Conservation (phyloP, 2,888 invertebrate genomes). For the Microplitis deprimator region DNA sequence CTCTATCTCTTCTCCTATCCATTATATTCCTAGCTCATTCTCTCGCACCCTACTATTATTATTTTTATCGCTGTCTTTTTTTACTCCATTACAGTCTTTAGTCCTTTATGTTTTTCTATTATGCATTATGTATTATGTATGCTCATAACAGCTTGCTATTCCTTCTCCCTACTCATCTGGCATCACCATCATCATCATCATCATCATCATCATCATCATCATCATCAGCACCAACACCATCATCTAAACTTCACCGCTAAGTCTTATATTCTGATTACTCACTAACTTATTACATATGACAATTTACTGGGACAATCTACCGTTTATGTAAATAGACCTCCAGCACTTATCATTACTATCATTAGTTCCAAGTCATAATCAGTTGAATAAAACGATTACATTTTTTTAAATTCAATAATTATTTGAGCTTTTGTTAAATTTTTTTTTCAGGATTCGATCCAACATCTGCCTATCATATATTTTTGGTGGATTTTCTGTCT, state of each 20-base stretch:
- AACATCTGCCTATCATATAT: not conserved
- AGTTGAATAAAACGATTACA: not conserved
- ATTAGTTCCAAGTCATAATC: not conserved
- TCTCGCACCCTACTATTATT: not conserved
- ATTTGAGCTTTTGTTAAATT: too few relatives aligned
- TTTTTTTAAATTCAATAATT: too few relatives aligned
- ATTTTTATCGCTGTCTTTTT: not conserved
- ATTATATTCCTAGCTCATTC: not conserved
- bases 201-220: not conserved
- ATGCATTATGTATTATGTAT: not conserved
- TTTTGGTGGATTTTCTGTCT: not conserved
- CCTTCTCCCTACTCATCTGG: not conserved
- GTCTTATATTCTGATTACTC: not conserved
- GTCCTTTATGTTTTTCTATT: not conserved
- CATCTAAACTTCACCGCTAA: not conserved
- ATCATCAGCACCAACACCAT: not conserved
- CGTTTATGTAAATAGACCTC: not conserved
- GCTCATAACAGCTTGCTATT: constrained; percentile 1
- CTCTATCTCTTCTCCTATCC: not conserved
- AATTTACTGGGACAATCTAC: not conserved
- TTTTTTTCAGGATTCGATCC: not conserved
- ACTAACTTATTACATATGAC: not conserved
- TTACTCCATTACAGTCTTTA: not conserved
- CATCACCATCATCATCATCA: not conserved
- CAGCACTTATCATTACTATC: not conserved